phyloP scores from a whole-genome alignment of 64 coral and sea anemone genomes.

The Catalaphyllia jardinei region DNA sequence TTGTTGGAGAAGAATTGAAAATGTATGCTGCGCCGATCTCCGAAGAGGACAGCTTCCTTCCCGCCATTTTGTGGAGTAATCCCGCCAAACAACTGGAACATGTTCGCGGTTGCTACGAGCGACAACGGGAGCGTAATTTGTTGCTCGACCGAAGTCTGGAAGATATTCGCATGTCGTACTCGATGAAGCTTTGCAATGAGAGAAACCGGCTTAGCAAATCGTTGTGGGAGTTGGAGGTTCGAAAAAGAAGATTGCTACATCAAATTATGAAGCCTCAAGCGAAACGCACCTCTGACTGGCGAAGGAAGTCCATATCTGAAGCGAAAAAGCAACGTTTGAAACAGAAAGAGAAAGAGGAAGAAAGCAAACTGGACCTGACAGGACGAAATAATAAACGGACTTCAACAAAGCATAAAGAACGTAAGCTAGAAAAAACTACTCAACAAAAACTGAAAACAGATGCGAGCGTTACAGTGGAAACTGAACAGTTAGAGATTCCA shows the following conservation, averaged over 20 bases:
- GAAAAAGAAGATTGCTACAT: constrained; percentile 74
- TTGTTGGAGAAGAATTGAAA: neutral
- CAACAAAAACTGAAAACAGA: neutral
- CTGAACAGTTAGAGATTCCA: constrained; percentile 21
- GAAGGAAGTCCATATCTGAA: neutral
- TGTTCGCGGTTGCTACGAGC: constrained; percentile 74
- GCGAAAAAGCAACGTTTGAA: constrained; percentile 12
- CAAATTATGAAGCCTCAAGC: constrained; percentile 52
- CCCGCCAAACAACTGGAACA: constrained; percentile 78
- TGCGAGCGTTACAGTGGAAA: neutral
- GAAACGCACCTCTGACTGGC: constrained; percentile 5
- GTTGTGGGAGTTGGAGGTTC: constrained; percentile 84
- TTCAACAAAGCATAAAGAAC: neutral
- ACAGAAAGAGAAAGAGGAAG: constrained; percentile 9
- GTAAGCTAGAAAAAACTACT: no score
- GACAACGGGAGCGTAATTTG: constrained; percentile 52
- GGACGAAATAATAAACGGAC: neutral
- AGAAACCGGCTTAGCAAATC: constrained; percentile 73
- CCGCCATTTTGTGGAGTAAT: constrained; percentile 72
- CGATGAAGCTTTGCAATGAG: constrained; percentile 69
- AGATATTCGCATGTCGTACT: constrained; percentile 82
- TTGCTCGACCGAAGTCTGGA: constrained; percentile 79
- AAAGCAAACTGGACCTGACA: neutral
- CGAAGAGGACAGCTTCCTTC: constrained; percentile 92
- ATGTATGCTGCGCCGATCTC: constrained; percentile 67